Conservation (phyloP, 2,113 vertebrate genomes). For the Acanthochromis polyacanthus region DNA sequence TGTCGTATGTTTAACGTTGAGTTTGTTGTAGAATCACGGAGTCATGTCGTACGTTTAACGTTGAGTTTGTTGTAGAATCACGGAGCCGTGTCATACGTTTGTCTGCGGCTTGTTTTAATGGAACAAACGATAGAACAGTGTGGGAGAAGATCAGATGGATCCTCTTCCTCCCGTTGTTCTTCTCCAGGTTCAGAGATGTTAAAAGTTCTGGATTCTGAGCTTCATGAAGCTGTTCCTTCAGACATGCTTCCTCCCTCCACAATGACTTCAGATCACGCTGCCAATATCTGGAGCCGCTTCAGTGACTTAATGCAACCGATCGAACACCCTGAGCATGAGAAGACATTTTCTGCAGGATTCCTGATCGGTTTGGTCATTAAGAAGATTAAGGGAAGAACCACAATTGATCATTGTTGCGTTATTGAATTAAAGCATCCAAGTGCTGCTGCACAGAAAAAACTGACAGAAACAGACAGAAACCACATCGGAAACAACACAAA, state of each 20-base stretch:
- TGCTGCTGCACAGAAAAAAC: no score
- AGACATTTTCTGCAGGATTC: slow-evolving; percentile 38
- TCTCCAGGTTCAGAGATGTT: slow-evolving; percentile 63
- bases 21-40: slow-evolving; percentile 6
- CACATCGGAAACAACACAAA: no score
- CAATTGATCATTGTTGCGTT: slow-evolving; percentile 47
- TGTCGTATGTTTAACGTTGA: slow-evolving; percentile 24
- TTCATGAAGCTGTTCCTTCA: slow-evolving; percentile 74
- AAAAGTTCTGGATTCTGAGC: slow-evolving; percentile 59
- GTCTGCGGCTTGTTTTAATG: slow-evolving; percentile 64
- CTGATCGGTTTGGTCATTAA: slow-evolving; percentile 55
- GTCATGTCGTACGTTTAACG: slow-evolving; percentile 12
- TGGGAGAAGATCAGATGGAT: slow-evolving; percentile 70
- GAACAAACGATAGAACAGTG: slow-evolving; percentile 75
- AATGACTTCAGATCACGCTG: no score
- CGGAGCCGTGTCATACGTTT: no score
- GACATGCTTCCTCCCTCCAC: slow-evolving; percentile 54
- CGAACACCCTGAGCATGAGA: slow-evolving; percentile 30
- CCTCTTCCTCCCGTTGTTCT: slow-evolving; percentile 73
- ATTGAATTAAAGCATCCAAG: slow-evolving; percentile 49
- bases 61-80: slow-evolving; percentile 19
- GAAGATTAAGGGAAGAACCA: slow-evolving; percentile 49
- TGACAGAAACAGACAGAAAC: no score
- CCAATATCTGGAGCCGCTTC: slow-evolving; percentile 23
- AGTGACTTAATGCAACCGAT: slow-evolving; percentile 45